Conservation (phyloP, 1,140 invertebrate genomes). For the Bombyx mandarina region DNA sequence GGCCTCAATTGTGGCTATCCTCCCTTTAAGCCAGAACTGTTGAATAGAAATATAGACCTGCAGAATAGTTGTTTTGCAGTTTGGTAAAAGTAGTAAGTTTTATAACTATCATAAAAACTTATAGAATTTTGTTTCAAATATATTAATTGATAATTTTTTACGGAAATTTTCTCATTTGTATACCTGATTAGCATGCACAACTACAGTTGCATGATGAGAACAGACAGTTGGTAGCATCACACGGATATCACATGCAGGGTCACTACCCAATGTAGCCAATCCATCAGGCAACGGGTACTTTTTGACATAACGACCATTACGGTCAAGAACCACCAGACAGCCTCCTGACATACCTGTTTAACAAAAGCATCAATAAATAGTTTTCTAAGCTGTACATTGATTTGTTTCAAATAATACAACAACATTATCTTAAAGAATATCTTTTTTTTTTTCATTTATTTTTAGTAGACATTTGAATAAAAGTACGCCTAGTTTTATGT, state of each 20-base stretch:
- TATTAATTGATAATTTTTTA: not conserved
- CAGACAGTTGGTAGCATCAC: conserved; percentile 37
- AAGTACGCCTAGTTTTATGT: no score
- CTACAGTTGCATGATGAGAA: conserved; percentile 51
- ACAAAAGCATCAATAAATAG: not conserved
- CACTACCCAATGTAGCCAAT: conserved; percentile 42
- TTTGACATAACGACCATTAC: conserved; percentile 39
- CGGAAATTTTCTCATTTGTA: not conserved
- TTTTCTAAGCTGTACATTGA: no score
- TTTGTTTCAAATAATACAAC: no score
- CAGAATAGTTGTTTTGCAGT: not conserved
- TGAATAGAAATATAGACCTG: no score
- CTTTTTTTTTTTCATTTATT: no score
- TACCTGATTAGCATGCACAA: conserved; percentile 46
- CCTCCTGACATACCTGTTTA: conserved; percentile 42
- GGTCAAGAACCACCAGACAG: conserved; percentile 46
- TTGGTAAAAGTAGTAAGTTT: not conserved
- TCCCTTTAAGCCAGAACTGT: not conserved
- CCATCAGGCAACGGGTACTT: conserved; percentile 32
- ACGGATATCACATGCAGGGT: conserved; percentile 40
- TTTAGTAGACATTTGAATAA: no score
- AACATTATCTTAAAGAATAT: no score
- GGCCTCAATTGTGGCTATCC: no score
- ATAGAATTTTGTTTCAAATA: no score
- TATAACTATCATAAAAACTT: no score